A percentile compares a stretch with the other conserved stretches of the same genome.
phyloP scores from a whole-genome alignment of 2,113 vertebrate genomes.

The Panthera leo region DNA sequence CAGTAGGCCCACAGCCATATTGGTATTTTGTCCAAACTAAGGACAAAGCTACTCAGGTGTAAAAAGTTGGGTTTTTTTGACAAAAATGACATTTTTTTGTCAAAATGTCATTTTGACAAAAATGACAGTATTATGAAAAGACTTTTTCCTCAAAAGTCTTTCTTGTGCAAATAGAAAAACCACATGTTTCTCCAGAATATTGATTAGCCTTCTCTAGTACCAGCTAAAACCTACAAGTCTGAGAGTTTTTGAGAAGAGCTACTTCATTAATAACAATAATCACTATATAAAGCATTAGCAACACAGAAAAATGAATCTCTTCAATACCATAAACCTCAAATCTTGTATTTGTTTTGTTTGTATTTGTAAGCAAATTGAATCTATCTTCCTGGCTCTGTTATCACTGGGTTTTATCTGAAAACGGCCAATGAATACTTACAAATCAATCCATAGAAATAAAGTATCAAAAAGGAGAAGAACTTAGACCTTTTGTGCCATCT shows the following conservation, averaged over 20 bases:
- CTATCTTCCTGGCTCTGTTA: not conserved
- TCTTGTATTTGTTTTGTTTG: not conserved
- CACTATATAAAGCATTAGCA: not conserved
- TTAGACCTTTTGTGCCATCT: not conserved
- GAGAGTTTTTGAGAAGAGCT: slow-evolving; percentile 10
- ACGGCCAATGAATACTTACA: not conserved
- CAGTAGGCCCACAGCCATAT: not conserved
- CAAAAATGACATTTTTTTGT: not conserved
- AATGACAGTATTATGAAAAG: slow-evolving; percentile 49
- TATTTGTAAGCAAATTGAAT: not conserved
- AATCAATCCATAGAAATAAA: not conserved
- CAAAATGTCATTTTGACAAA: not conserved
- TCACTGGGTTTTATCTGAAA: not conserved
- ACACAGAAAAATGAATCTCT: not conserved
- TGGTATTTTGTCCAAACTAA: slow-evolving; percentile 39
- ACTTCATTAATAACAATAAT: slow-evolving; percentile 43
- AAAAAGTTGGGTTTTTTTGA: slow-evolving; percentile 11
- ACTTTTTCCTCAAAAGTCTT: not conserved
- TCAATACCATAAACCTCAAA: not conserved
- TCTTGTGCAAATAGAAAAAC: slow-evolving; percentile 57
- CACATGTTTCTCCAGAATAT: slow-evolving; percentile 30
- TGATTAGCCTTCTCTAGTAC: slow-evolving; percentile 27
- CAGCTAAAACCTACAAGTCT: slow-evolving; percentile 30
- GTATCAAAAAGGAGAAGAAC: not conserved
- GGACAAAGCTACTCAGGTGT: slow-evolving; percentile 22